Evolutionary conservation across 2,888 invertebrate species (phyloP).

Genomic region (Lampropteryx suffumata): DNA sequence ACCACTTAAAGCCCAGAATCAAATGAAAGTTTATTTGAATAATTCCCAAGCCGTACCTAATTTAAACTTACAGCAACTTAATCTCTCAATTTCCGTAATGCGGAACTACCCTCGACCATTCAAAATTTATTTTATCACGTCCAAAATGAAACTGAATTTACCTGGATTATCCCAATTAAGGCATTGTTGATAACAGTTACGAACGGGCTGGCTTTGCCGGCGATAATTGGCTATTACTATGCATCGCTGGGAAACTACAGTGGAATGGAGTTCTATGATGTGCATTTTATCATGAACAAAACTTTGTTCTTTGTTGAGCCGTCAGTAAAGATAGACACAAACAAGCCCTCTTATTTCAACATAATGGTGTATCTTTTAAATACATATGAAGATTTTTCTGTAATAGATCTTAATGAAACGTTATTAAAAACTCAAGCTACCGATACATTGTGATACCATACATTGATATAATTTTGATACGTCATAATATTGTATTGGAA

Average conservation of each 20-base stretch:
- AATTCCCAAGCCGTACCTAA: constrained; percentile 23
- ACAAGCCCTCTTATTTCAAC: too few relatives aligned
- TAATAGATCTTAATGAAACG: too few relatives aligned
- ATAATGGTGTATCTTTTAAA: too few relatives aligned
- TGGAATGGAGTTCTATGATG: not conserved
- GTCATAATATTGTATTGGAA: too few relatives aligned
- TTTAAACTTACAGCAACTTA: constrained; percentile 25
- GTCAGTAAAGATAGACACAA: too few relatives aligned
- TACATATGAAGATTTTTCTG: too few relatives aligned
- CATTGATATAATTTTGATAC: too few relatives aligned
- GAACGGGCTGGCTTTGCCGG: constrained; percentile 22
- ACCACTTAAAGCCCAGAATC: constrained; percentile 19
- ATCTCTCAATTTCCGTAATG: constrained; percentile 28
- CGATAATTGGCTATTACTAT: constrained; percentile 37
- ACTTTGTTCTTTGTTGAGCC: not conserved
- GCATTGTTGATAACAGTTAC: constrained; percentile 33
- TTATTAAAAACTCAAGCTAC: too few relatives aligned
- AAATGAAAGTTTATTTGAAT: constrained; percentile 26
- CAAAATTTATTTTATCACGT: constrained; percentile 32
- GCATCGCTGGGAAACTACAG: constrained; percentile 25
- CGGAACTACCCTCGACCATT: constrained; percentile 23
- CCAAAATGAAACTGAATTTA: constrained; percentile 34
- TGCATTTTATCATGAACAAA: not conserved
- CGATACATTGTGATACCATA: too few relatives aligned
- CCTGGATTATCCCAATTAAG: constrained; percentile 36